These are phyloP conservation scores for Crepidodera aurea DNA, from an alignment of 2,888 invertebrate species.

Conservation along the genomic window DNA sequence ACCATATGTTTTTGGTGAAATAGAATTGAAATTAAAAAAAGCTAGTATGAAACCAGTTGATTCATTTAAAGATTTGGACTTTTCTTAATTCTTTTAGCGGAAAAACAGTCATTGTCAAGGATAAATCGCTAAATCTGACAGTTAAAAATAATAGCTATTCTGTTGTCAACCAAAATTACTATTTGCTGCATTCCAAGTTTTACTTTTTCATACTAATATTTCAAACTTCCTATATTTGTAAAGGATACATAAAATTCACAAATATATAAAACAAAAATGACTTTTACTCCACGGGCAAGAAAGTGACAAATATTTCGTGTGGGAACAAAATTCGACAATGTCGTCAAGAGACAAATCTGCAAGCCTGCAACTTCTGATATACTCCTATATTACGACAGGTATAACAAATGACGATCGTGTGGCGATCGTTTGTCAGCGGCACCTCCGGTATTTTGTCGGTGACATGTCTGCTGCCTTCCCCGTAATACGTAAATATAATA, in stretches of 20 bases:
- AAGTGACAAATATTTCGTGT: conserved; percentile 5
- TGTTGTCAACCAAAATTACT: too few species aligned
- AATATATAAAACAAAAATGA: background rate
- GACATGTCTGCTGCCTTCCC: conserved; percentile 17
- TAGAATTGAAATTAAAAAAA: too few species aligned
- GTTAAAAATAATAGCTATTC: too few species aligned
- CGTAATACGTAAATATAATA: conserved; percentile 25
- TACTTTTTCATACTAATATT: too few species aligned
- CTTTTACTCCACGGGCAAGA: background rate
- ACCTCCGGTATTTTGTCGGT: conserved; percentile 35
- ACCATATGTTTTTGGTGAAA: too few species aligned
- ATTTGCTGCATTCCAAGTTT: too few species aligned
- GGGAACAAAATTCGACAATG: conserved; percentile 47
- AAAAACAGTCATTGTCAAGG: too few species aligned
- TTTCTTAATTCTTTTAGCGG: too few species aligned
- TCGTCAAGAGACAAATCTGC: conserved; percentile 54
- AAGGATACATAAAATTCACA: background rate
- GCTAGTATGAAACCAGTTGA: too few species aligned
- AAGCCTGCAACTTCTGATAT: conserved; percentile 56
- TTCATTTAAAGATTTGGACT: too few species aligned
- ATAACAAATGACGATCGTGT: conserved; percentile 52
- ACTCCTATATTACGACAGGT: conserved; percentile 55
- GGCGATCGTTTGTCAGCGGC: conserved; percentile 54
- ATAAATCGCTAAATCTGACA: too few species aligned
- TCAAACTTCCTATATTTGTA: too few species aligned